A percentile compares a stretch with the other conserved stretches of the same genome.
phyloP scores from a whole-genome alignment of 2,888 invertebrate genomes.

The Norana najaformis region DNA sequence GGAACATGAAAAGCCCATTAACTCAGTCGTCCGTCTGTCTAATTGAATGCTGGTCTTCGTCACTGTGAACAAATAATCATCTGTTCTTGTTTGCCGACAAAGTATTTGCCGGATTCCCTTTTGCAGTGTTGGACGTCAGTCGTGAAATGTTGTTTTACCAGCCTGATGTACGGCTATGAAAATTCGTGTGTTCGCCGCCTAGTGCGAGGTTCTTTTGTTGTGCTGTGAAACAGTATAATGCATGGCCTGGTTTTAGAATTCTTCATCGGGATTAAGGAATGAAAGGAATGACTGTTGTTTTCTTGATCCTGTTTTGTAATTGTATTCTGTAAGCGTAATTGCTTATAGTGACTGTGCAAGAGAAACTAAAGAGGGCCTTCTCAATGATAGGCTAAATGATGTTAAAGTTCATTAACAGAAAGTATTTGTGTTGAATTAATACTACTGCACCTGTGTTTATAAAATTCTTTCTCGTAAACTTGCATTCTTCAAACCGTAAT shows the following conservation, averaged over 20 bases:
- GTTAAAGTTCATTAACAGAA: neutral
- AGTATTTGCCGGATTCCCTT: neutral
- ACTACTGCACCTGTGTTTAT: neutral
- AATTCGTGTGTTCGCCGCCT: neutral
- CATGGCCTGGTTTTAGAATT: neutral
- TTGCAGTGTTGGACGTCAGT: neutral
- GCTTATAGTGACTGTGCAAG: neutral
- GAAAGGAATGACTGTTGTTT: neutral
- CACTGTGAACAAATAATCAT: constrained; percentile 13
- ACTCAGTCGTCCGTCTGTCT: neutral
- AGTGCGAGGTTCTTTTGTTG: neutral
- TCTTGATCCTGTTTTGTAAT: no score
- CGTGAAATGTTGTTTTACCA: neutral
- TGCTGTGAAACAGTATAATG: neutral
- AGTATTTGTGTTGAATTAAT: neutral
- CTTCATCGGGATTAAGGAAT: neutral
- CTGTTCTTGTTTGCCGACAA: neutral
- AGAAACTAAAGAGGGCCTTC: neutral
- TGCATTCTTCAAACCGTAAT: neutral
- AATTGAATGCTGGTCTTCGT: neutral
- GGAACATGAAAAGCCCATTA: neutral
- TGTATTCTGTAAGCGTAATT: no score
- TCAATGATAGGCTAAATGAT: neutral
- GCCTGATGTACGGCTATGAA: neutral
- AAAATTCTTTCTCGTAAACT: neutral